Conservation (phyloP, 2,797 vertebrate species). For the Ctenosaura bakeri region DNA sequence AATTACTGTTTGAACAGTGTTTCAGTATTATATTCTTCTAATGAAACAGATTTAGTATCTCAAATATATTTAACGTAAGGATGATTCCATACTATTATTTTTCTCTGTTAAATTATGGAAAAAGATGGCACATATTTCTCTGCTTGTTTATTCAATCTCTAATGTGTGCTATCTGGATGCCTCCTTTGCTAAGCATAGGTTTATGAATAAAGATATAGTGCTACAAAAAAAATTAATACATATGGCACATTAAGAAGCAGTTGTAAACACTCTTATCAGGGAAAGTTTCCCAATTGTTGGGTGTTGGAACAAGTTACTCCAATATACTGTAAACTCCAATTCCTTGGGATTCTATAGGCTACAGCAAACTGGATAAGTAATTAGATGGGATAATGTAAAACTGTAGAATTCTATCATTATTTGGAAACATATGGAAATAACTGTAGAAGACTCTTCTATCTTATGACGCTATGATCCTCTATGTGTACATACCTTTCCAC, state of each 20-base stretch:
- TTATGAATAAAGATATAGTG: conserved; percentile 32
- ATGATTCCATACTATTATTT: background rate
- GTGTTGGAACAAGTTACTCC: background rate
- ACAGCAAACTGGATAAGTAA: background rate
- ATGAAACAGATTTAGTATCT: background rate
- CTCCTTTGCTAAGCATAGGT: conserved; percentile 12
- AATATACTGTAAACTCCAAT: background rate
- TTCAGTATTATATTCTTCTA: background rate
- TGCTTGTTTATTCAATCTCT: conserved; percentile 1
- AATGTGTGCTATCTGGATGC: background rate
- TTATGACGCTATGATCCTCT: background rate
- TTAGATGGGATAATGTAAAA: background rate
- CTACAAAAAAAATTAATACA: conserved; percentile 53
- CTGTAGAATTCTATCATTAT: background rate
- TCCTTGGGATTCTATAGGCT: background rate
- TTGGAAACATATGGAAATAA: background rate
- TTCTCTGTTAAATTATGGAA: conserved; percentile 36
- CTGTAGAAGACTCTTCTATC: background rate
- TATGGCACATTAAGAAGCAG: conserved; percentile 51
- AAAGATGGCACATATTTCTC: background rate
- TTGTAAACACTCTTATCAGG: conserved; percentile 39
- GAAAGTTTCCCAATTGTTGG: background rate
- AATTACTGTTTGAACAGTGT: background rate
- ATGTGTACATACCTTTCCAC: conserved; percentile 89
- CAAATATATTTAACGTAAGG: background rate